A percentile compares a stretch with the other conserved stretches of the same genome.
Evolutionary conservation across 2,113 vertebrate genomes (phyloP).

Genomic region (Taurulus bubalis): DNA sequence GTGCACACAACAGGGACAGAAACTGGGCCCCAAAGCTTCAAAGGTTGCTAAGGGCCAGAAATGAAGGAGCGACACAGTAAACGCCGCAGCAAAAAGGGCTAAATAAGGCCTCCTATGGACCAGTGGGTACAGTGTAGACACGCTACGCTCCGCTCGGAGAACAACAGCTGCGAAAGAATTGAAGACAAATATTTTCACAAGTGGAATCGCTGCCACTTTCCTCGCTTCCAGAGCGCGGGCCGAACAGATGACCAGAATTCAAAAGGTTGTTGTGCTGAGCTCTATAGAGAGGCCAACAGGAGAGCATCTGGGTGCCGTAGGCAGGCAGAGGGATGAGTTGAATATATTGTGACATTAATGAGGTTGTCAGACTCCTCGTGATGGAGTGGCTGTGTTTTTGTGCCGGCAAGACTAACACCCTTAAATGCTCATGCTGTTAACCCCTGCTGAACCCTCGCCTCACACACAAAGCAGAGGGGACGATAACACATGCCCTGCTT

Average conservation of each 20-base stretch:
- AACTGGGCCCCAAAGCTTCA: conserved; percentile 82
- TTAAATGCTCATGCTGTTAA: conserved; percentile 82
- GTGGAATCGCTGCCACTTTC: conserved; percentile 46
- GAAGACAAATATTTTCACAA: conserved; percentile 67
- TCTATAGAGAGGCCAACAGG: conserved; percentile 54
- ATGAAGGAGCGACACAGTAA: conserved; percentile 80
- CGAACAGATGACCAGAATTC: conserved; percentile 66
- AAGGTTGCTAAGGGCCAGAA: conserved; percentile 85
- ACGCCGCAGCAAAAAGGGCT: conserved; percentile 61
- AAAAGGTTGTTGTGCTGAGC: conserved; percentile 63
- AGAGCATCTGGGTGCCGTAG: conserved; percentile 70
- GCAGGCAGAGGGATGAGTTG: conserved; percentile 72
- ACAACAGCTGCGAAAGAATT: conserved; percentile 52
- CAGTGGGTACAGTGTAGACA: conserved; percentile 63
- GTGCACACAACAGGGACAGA: conserved; percentile 66
- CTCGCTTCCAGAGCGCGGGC: conserved; percentile 9
- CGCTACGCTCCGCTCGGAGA: conserved; percentile 28
- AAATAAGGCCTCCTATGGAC: conserved; percentile 71
- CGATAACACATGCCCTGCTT: conserved; percentile 54
- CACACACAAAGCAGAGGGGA: conserved; percentile 71
- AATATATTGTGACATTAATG: conserved; percentile 85
- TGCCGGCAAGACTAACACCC: conserved; percentile 77
- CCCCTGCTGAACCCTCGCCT: conserved; percentile 76
- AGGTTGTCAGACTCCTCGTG: conserved; percentile 78
- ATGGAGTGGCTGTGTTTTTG: conserved; percentile 82